Conservation (phyloP, 2,113 vertebrate species). For the Festucalex cinctus region DNA sequence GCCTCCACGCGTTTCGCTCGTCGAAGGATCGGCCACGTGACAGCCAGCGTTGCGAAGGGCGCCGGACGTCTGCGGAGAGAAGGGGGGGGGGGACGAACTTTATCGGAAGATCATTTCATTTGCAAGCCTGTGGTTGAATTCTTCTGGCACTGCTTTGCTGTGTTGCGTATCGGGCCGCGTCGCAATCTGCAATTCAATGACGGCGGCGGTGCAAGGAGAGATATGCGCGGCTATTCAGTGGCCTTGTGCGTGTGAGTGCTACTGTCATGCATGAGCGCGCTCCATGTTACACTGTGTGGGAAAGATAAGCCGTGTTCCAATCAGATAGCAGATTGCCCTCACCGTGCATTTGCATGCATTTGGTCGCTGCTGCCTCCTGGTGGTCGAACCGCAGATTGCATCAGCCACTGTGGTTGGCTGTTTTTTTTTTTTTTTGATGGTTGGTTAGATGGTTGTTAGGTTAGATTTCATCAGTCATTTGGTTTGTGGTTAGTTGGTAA, state of each 20-base stretch:
- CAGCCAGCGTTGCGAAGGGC: background rate
- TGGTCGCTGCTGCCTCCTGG: background rate
- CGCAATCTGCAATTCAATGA: conserved; percentile 5
- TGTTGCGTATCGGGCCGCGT: background rate
- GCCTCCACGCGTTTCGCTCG: background rate
- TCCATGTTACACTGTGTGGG: background rate
- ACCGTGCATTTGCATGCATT: background rate
- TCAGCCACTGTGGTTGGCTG: no score
- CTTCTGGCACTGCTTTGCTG: background rate
- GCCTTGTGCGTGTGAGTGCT: background rate
- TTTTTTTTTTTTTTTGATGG: no score
- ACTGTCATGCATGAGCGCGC: background rate
- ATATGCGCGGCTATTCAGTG: background rate
- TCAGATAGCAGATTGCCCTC: background rate
- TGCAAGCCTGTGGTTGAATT: background rate
- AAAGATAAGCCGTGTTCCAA: background rate
- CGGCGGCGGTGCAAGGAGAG: background rate
- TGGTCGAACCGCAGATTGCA: background rate
- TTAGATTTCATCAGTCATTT: no score
- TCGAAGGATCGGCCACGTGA: background rate
- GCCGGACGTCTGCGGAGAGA: background rate
- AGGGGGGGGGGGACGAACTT: background rate
- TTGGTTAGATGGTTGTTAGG: no score
- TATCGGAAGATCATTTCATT: background rate
- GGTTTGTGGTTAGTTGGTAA: no score